Conservation (phyloP, 92 coral and sea anemone species). For the Zoanthus sansibaricus region DNA sequence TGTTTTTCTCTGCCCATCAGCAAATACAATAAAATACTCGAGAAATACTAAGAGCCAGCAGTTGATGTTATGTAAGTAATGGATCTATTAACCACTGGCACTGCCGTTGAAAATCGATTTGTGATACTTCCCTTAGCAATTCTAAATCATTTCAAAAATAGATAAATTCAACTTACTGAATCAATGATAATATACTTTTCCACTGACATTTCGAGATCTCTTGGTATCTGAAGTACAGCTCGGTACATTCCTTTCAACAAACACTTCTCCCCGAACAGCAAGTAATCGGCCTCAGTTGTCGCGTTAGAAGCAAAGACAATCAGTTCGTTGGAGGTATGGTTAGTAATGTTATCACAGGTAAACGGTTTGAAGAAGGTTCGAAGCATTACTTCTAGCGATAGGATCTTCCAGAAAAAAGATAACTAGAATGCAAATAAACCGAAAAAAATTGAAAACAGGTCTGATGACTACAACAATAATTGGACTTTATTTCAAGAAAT, state of each 20-base stretch:
- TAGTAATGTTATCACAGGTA: constrained; percentile 73
- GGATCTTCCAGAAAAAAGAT: constrained; percentile 70
- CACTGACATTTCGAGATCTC: constrained; percentile 31
- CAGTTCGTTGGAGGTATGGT: constrained; percentile 63
- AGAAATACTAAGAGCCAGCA: too few species aligned
- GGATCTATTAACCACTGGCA: too few species aligned
- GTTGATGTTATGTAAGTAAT: too few species aligned
- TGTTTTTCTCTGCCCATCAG: too few species aligned
- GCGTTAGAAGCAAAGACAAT: constrained; percentile 51
- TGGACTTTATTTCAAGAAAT: too few species aligned
- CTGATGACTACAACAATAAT: too few species aligned
- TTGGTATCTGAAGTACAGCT: constrained; percentile 64
- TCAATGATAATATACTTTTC: constrained; percentile 71
- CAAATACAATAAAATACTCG: too few species aligned
- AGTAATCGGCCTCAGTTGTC: constrained; percentile 59
- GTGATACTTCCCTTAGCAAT: too few species aligned
- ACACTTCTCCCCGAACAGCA: constrained; percentile 78
- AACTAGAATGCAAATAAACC: constrained; percentile 60
- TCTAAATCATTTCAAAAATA: neutral
- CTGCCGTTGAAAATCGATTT: too few species aligned
- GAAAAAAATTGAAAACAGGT: neutral
- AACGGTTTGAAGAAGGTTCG: constrained; percentile 71
- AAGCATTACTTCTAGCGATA: constrained; percentile 61
- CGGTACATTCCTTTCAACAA: constrained; percentile 70
- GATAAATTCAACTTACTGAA: constrained; percentile 75